These are phyloP conservation scores for Phymorhynchus buccinoides DNA, from an alignment of 1,140 invertebrate genomes.

Conservation along the genomic window DNA sequence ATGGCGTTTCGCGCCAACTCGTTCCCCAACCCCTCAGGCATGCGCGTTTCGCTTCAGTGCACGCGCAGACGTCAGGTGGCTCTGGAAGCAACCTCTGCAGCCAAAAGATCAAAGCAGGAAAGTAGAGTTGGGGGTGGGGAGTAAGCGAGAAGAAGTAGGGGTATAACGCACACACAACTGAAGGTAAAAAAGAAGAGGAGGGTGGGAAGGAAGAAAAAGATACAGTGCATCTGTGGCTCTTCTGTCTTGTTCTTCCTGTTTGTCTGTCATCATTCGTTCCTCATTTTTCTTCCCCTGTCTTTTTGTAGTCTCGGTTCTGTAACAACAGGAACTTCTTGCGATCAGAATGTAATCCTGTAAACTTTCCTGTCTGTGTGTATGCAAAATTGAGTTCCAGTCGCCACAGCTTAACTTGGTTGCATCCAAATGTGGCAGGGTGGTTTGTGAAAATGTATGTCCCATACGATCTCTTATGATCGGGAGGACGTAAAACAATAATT, in stretches of 20 bases:
- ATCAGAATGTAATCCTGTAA: no score
- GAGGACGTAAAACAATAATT: no score
- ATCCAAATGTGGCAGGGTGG: no score
- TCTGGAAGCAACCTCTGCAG: constrained; percentile 23
- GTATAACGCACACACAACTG: background rate
- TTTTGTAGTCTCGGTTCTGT: no score
- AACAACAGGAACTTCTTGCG: no score
- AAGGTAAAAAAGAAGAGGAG: background rate
- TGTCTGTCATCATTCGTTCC: background rate
- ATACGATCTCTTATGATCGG: no score
- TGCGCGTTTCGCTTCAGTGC: constrained; percentile 38
- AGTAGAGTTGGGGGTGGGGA: background rate
- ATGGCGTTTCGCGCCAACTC: constrained; percentile 22
- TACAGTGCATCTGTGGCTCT: constrained; percentile 31
- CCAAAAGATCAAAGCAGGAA: constrained; percentile 33
- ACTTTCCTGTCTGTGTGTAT: no score
- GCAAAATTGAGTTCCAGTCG: no score
- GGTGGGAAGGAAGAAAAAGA: background rate
- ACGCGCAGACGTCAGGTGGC: constrained; percentile 42
- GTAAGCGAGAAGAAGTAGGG: background rate
- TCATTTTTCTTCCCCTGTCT: background rate
- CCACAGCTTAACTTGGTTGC: no score
- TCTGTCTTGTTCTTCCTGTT: constrained; percentile 33
- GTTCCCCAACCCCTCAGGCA: background rate
- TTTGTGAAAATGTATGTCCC: no score